Conservation (phyloP, 2,113 vertebrate genomes). For the Pipa parva region DNA sequence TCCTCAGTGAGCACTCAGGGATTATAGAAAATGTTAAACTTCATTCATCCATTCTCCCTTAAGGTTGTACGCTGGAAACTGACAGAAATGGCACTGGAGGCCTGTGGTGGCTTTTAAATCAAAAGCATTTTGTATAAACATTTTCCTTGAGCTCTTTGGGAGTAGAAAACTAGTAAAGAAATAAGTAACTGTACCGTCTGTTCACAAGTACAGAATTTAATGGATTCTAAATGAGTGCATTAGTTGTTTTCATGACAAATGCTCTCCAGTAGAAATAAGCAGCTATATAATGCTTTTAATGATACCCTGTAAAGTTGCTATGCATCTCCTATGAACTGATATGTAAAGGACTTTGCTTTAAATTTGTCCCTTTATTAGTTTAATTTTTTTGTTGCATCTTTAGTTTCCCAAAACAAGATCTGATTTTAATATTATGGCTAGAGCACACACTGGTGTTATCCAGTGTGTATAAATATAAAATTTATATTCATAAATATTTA, state of each 20-base stretch:
- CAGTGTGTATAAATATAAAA: too few species aligned
- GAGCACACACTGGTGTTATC: too few species aligned
- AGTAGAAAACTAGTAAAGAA: not conserved
- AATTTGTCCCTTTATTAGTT: too few species aligned
- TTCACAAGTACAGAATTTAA: slow-evolving; percentile 6
- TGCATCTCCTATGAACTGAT: too few species aligned
- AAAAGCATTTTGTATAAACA: slow-evolving; percentile 19
- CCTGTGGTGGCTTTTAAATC: slow-evolving; percentile 21
- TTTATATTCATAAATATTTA: too few species aligned
- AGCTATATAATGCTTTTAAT: slow-evolving; percentile 5
- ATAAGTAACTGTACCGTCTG: slow-evolving; percentile 14
- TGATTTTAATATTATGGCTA: too few species aligned
- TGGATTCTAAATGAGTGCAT: slow-evolving; percentile 22
- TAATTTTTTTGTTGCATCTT: too few species aligned
- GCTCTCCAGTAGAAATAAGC: slow-evolving; percentile 8
- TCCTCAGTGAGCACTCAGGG: slow-evolving; percentile 11
- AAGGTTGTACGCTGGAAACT: slow-evolving; percentile 22
- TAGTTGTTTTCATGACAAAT: slow-evolving; percentile 9
- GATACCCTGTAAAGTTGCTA: too few species aligned
- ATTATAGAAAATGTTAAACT: slow-evolving; percentile 41
- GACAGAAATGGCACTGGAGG: slow-evolving; percentile 10
- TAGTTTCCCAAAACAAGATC: too few species aligned
- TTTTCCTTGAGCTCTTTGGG: slow-evolving; percentile 18
- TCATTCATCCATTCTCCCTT: slow-evolving; percentile 26
- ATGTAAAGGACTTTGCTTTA: too few species aligned